Evolutionary conservation across 1,140 invertebrate genomes (phyloP).

Genomic region (Drosophila oshimai): DNA sequence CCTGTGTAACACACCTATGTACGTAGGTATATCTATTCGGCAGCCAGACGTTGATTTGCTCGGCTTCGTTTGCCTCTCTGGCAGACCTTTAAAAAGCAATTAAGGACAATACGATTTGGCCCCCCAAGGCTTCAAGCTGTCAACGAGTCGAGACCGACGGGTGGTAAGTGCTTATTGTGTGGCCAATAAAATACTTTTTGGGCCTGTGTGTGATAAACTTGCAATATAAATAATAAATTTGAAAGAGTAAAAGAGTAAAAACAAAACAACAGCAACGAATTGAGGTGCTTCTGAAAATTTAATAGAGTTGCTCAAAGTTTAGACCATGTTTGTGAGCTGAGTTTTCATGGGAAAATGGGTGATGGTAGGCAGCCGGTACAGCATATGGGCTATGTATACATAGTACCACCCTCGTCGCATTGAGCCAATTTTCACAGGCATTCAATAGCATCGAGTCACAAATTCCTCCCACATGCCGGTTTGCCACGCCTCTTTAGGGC

Average conservation of each 20-base stretch:
- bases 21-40: background rate
- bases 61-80: constrained; percentile 8
- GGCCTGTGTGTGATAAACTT: constrained; percentile 7
- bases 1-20: too few species aligned
- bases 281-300: constrained; percentile 7
- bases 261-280: background rate
- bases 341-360: background rate
- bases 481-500: constrained; percentile 7
- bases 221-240: constrained; percentile 37
- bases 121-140: constrained; percentile 33
- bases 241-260: background rate
- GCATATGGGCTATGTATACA: constrained; percentile 18
- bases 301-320: constrained; percentile 20
- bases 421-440: constrained; percentile 42
- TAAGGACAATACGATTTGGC: constrained; percentile 54
- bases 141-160: constrained; percentile 1
- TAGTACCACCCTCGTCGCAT: too few species aligned
- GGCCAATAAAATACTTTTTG: constrained; percentile 31
- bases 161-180: constrained; percentile 28
- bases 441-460: constrained; percentile 20
- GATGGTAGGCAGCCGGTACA: constrained; percentile 26
- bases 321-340: background rate
- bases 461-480: constrained; percentile 14
- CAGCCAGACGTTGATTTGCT: constrained; percentile 32
- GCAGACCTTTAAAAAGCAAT: constrained; percentile 67